Evolutionary conservation across 2,888 invertebrate genomes (phyloP).

Genomic region (Amphiduros pacificus): DNA sequence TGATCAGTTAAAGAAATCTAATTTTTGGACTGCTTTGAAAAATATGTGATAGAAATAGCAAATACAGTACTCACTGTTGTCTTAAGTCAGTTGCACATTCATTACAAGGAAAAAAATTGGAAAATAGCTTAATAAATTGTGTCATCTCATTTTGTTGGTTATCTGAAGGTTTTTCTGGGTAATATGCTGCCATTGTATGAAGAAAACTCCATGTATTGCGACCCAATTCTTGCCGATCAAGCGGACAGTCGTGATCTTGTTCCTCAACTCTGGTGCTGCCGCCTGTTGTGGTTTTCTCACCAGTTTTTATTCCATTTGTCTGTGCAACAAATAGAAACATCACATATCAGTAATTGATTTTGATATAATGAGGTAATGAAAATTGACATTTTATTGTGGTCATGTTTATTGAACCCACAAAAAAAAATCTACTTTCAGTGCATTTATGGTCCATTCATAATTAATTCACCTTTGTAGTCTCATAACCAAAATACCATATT

Average conservation of each 20-base stretch:
- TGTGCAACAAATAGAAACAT: too few relatives aligned
- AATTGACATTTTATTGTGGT: too few relatives aligned
- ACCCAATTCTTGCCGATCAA: slow-evolving; percentile 65
- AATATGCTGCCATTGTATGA: slow-evolving; percentile 95
- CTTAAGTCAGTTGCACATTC: slow-evolving; percentile 86
- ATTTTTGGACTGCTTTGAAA: background rate
- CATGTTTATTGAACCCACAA: too few relatives aligned
- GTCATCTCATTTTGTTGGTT: slow-evolving; percentile 74
- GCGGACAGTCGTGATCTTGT: slow-evolving; percentile 64
- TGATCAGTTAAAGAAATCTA: background rate
- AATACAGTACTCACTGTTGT: slow-evolving; percentile 68
- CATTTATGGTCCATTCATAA: too few relatives aligned
- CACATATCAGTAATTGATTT: too few relatives aligned
- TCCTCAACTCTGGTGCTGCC: too few relatives aligned
- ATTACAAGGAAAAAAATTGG: slow-evolving; percentile 90
- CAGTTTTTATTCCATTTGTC: too few relatives aligned
- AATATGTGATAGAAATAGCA: background rate
- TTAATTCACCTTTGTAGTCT: too few relatives aligned
- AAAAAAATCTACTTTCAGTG: too few relatives aligned
- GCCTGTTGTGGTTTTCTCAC: too few relatives aligned
- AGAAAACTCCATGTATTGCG: slow-evolving; percentile 88
- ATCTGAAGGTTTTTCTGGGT: slow-evolving; percentile 77
- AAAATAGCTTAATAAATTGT: slow-evolving; percentile 79
- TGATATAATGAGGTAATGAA: too few relatives aligned
- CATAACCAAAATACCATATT: too few relatives aligned